Conservation (phyloP, 1,140 invertebrate species). For the Lineus longissimus region DNA sequence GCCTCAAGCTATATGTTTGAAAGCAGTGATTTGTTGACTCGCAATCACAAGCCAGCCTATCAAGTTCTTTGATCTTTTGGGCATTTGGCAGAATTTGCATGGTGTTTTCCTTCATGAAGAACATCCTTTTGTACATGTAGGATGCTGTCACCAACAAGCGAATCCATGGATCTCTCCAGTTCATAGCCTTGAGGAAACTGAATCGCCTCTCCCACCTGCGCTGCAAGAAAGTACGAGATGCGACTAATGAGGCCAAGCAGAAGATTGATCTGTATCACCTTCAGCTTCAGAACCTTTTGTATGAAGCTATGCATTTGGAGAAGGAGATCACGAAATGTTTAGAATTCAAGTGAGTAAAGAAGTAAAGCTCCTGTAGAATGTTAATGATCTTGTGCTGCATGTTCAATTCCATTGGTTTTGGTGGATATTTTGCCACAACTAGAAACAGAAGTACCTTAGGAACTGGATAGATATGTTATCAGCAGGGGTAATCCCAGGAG, state of each 20-base stretch:
- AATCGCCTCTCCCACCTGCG: constrained; percentile 86
- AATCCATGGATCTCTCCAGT: constrained; percentile 68
- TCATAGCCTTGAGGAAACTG: constrained; percentile 80
- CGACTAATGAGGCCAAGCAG: constrained; percentile 68
- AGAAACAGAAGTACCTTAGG: too few relatives aligned
- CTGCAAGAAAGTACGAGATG: constrained; percentile 75
- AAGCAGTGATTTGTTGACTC: too few relatives aligned
- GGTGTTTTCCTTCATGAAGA: too few relatives aligned
- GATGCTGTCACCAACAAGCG: constrained; percentile 65
- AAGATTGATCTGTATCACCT: constrained; percentile 85
- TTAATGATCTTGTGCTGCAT: background rate
- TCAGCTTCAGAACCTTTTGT: constrained; percentile 89
- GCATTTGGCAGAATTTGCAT: too few relatives aligned
- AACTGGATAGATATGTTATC: too few relatives aligned
- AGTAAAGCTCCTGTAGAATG: too few relatives aligned
- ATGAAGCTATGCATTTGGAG: constrained; percentile 88
- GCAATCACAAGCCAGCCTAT: too few relatives aligned
- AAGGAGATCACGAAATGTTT: constrained; percentile 91
- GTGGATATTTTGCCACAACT: background rate
- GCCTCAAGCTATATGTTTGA: too few relatives aligned
- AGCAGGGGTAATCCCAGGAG: too few relatives aligned
- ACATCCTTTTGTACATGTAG: constrained; percentile 51
- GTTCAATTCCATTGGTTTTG: constrained; percentile 2
- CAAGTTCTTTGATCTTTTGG: too few relatives aligned
- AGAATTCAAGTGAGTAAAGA: constrained; percentile 79